Base-by-base conservation (phyloP, 2,888 invertebrate genomes). In the Drosophila mayaguana region DNA sequence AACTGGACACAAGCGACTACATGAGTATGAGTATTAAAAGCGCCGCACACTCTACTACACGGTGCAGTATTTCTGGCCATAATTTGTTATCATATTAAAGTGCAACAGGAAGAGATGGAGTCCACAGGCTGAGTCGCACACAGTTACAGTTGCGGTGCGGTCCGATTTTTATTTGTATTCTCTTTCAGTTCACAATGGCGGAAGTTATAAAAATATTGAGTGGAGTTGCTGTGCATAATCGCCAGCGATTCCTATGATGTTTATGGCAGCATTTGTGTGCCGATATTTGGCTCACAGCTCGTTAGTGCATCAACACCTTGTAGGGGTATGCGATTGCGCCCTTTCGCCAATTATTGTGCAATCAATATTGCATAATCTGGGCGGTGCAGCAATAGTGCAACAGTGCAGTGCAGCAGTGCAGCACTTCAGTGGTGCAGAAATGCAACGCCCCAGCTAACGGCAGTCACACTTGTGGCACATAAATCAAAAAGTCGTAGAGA, bases 1-100 rank as follows among this genome's bases (percentile, higher is more conserved):
- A 57, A 56, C 38, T 78, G 75, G 79, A 78, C 78, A 76, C 38
- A 56, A 45, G 46, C 75, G 50, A 74, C 68, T 64, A 56, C 75
- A 50, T 14, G 50, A 50, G 32, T 32, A 62, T 73, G 78, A 62
- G 75, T 78, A 76, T 73, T 76, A 75, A 81, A 82, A 82, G 88
- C 78, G 83, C 85, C 80, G 85, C 88, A 80, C 78, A 80, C 76
- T 76, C 56, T 28, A 57, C 50, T 61, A 36, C 51, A 53, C 22
- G 50, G 68, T 57, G 74, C 75, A 59, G 38, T 48, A 11, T 40
- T 25, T 38, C 77, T 80, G 74, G 73, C 85, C 90, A 91, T 90
- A 91, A 90, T 90, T 90, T 90, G 89, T 90, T 90, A 90, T 90
- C 91, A 88, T 90, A 90, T 90, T 90, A 89, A 79, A 76, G 78